phyloP scores from a whole-genome alignment of 2,888 invertebrate species.

The Zaprionus bogoriensis region DNA sequence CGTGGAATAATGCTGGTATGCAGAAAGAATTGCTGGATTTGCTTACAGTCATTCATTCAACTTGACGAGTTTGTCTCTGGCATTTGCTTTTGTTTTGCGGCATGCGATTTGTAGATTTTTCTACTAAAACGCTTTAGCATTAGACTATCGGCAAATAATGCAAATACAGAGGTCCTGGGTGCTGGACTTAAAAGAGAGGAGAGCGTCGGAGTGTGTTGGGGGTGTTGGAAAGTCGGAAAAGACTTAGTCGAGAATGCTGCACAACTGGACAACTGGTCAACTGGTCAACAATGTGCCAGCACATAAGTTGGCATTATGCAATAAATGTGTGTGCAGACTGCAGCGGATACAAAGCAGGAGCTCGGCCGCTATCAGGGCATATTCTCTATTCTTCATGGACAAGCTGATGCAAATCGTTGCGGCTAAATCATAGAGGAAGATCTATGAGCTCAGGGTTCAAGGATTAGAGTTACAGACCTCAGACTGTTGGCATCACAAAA shows the following conservation, averaged over 20 bases:
- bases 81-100: slow-evolving; percentile 68
- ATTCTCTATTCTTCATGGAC: background rate
- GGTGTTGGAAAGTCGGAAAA: background rate
- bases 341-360: slow-evolving; percentile 20
- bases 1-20: slow-evolving; percentile 74
- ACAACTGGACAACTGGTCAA: slow-evolving; percentile 26
- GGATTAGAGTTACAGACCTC: slow-evolving; percentile 18
- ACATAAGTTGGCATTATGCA: slow-evolving; percentile 71
- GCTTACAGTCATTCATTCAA: slow-evolving; percentile 55
- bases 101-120: slow-evolving; percentile 69
- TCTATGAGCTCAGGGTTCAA: slow-evolving; percentile 16
- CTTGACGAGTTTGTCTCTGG: slow-evolving; percentile 49
- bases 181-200: too few relatives aligned
- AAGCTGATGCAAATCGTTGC: slow-evolving; percentile 35
- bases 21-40: slow-evolving; percentile 51
- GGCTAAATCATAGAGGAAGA: slow-evolving; percentile 25
- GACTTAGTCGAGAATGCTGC: slow-evolving; percentile 26
- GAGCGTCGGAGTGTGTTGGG: too few relatives aligned
- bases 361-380: background rate
- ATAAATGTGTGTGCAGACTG: slow-evolving; percentile 62
- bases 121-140: slow-evolving; percentile 63
- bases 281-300: slow-evolving; percentile 68
- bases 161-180: slow-evolving; percentile 28
- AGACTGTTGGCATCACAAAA: slow-evolving; percentile 13
- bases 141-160: slow-evolving; percentile 57